Evolutionary conservation across 2,888 invertebrate species (phyloP).

Genomic region (Cephus spinipes): DNA sequence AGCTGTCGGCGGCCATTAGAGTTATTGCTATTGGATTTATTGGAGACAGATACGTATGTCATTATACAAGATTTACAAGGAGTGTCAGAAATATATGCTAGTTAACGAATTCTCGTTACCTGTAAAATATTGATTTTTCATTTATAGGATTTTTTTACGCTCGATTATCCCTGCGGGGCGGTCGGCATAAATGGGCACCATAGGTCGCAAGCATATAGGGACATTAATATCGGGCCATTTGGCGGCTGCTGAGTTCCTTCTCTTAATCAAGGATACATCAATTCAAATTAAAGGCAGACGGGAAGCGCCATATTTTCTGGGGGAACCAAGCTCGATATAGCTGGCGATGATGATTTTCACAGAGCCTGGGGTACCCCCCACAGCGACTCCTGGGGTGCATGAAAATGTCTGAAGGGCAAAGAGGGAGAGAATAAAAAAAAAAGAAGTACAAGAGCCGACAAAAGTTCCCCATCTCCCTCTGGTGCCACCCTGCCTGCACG

Average conservation of each 20-base stretch:
- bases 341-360: background rate
- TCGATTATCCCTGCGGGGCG: background rate
- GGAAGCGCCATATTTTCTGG: constrained; percentile 21
- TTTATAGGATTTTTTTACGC: background rate
- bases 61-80: background rate
- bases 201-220: background rate
- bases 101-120: background rate
- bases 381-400: background rate
- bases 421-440: background rate
- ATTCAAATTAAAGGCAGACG: constrained; percentile 29
- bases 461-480: background rate
- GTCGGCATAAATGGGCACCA: background rate
- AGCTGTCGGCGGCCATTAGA: background rate
- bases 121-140: background rate
- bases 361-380: background rate
- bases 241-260: constrained; percentile 13
- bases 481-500: background rate
- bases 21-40: background rate
- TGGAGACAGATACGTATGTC: background rate
- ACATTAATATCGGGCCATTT: background rate
- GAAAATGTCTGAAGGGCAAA: background rate
- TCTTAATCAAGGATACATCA: constrained; percentile 35
- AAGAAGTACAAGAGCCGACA: background rate
- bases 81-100: background rate
- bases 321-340: background rate